A percentile compares a stretch with the other conserved stretches of the same genome.
Conservation (phyloP, 2,797 vertebrate species). For the Tamandua tetradactyla region DNA sequence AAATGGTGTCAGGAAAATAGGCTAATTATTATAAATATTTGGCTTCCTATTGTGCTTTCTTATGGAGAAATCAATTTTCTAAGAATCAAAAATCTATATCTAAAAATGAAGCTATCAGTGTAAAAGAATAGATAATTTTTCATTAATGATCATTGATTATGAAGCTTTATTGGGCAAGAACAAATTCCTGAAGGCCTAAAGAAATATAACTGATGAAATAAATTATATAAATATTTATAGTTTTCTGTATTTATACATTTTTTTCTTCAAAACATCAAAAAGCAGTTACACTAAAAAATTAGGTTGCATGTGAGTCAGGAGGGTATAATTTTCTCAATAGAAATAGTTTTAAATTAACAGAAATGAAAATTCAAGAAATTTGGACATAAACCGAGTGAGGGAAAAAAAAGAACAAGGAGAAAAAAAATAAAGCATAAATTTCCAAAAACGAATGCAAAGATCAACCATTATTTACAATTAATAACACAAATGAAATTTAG, state of each 20-base stretch:
- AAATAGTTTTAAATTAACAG: background rate
- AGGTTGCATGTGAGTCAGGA: background rate
- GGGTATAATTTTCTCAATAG: background rate
- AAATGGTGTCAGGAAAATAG: background rate
- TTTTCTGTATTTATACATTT: background rate
- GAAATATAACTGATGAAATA: background rate
- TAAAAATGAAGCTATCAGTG: background rate
- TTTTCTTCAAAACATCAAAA: background rate
- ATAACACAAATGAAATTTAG: too few species aligned
- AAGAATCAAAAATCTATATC: background rate
- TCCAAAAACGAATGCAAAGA: background rate
- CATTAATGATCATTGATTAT: background rate
- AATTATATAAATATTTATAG: background rate
- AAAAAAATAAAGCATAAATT: background rate
- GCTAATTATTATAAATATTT: background rate
- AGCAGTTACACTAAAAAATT: background rate
- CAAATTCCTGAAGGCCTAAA: background rate
- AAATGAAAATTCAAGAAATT: background rate
- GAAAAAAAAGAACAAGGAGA: background rate
- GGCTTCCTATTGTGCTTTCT: background rate
- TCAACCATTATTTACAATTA: too few species aligned
- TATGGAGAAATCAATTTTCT: background rate
- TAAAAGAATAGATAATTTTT: background rate
- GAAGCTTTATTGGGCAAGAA: background rate
- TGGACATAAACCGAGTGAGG: background rate